Conservation (phyloP, 2,113 vertebrate species). For the Ondatra zibethicus region DNA sequence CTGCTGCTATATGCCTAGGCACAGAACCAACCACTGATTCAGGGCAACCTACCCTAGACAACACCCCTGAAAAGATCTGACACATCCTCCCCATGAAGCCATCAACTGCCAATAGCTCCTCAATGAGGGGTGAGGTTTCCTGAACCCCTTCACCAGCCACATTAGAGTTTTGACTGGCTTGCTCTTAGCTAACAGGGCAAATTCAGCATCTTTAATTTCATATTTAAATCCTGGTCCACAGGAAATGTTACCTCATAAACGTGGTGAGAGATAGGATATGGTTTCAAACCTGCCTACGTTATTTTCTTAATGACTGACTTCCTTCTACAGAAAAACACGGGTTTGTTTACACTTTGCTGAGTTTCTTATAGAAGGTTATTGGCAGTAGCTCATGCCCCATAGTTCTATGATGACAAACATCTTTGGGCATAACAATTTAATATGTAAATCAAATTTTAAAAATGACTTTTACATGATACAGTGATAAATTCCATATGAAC, state of each 20-base stretch:
- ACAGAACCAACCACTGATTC: neutral
- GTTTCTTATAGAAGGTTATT: neutral
- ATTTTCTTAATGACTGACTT: neutral
- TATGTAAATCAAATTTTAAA: neutral
- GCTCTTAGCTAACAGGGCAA: neutral
- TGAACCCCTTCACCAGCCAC: neutral
- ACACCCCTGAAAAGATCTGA: neutral
- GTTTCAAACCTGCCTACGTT: neutral
- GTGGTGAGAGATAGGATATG: neutral
- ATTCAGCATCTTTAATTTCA: neutral
- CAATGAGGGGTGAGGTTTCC: neutral
- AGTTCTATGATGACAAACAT: neutral
- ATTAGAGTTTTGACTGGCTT: neutral
- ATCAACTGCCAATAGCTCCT: neutral
- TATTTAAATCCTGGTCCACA: neutral
- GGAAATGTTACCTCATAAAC: neutral
- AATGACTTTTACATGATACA: neutral
- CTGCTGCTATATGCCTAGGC: neutral
- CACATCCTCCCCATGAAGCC: neutral
- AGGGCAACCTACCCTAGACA: neutral
- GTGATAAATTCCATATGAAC: neutral
- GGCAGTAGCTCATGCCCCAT: neutral
- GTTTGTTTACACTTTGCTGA: neutral
- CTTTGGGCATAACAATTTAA: neutral
- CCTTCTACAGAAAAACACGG: neutral